Base-by-base conservation (phyloP, 2,797 vertebrate genomes). In the Cirrhinus molitorella region DNA sequence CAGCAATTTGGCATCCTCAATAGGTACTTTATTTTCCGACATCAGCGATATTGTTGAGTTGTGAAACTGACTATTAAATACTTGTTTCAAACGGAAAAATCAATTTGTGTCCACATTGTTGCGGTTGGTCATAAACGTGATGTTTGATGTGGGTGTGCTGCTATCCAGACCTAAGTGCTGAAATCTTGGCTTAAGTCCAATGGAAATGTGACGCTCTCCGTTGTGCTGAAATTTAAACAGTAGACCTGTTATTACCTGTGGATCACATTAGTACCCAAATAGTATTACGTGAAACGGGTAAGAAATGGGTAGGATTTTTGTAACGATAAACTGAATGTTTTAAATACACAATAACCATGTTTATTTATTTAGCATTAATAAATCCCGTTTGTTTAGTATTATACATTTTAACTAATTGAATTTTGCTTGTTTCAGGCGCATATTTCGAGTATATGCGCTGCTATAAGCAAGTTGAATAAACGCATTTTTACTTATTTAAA, bases 91-190 rank as follows among this genome's bases (percentile, higher is more conserved):
- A 37, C 10, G 17, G 4, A 21, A 66, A 66, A 37, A 21, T 66
- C 9, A 66, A 6, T 66, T 4, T 21, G 31, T 25, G 19, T 12
- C n/a, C 4, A 57, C 19, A 66, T 10, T 47, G 7, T 19, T 70
- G 40, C n/a, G 6, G 4, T 12, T 71, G 45, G 49, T 49, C 43
- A 71, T 2, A n/a, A 2, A 12, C 45, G 12, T 57, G 34, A 57
- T 17, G 31, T 16, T 40, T 75, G 12, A 51, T 21, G 17, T 51
- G 61, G 61, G 45, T 17, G 74, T 45, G 40, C 16, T 12, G 77
- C 77, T 79, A 47, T 79, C 77, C 77, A 51, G 19, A 34, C 3
- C 5, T 47, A 5, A 63, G 63, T 79, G 59, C 77, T 79, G 77
- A 79, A 66, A 49, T 53, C 2, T n/a, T 23, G 75, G 19, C 21